These are phyloP conservation scores for Zhuqinia jingwanae DNA, from an alignment of 2,888 invertebrate species.

Conservation along the genomic window DNA sequence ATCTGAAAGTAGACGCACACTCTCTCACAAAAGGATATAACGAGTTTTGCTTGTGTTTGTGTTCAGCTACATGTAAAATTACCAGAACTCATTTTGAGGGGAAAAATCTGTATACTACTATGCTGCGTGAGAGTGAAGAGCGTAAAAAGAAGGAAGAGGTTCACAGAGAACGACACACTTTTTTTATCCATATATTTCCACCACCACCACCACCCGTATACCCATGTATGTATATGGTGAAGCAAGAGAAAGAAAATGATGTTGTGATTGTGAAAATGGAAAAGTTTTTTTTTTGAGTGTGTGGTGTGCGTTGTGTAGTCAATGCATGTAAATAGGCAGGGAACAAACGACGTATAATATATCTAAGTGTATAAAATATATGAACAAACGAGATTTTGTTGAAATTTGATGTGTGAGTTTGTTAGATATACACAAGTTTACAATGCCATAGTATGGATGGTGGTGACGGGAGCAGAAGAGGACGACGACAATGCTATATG, in stretches of 20 bases:
- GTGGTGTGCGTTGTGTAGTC: neutral
- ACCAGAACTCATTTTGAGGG: constrained; percentile 27
- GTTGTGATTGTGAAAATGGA: constrained; percentile 10
- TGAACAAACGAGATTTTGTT: constrained; percentile 37
- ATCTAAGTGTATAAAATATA: no score
- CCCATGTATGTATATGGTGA: no score
- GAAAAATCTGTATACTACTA: neutral
- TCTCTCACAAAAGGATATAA: neutral
- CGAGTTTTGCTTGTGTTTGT: no score
- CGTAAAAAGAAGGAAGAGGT: neutral
- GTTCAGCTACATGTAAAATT: constrained; percentile 12
- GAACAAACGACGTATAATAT: neutral
- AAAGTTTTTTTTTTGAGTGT: neutral
- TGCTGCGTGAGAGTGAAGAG: no score
- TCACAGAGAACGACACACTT: constrained; percentile 22
- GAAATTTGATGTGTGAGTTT: constrained; percentile 47
- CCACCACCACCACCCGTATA: no score
- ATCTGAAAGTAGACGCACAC: constrained; percentile 10
- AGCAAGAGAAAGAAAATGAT: no score
- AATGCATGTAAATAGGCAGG: neutral
- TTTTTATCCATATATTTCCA: neutral
- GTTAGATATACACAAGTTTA: neutral
- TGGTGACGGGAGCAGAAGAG: no score
- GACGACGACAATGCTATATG: no score
- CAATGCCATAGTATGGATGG: no score